These are phyloP conservation scores for Eira barbara DNA, from an alignment of 2,113 vertebrate species.

Conservation along the genomic window DNA sequence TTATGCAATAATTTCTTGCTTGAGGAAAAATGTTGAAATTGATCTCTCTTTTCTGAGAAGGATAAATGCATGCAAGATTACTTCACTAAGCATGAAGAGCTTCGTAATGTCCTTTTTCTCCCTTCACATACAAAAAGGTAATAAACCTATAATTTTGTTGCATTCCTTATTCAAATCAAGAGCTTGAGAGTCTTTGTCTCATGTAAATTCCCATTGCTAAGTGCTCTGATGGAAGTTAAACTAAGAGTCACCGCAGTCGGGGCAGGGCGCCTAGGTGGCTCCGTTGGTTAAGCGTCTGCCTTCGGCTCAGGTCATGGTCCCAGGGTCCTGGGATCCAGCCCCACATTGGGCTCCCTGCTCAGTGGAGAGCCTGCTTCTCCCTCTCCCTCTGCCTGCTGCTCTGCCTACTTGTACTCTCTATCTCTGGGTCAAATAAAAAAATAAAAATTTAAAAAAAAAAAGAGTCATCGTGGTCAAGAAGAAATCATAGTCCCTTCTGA, in stretches of 20 bases:
- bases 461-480: background rate
- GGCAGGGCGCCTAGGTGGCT: too few relatives aligned
- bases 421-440: too few relatives aligned
- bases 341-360: too few relatives aligned
- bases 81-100: background rate
- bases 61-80: background rate
- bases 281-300: too few relatives aligned
- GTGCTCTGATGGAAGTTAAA: background rate
- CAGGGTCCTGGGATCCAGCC: too few relatives aligned
- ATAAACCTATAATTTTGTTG: background rate
- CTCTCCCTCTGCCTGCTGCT: too few relatives aligned
- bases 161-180: conserved; percentile 19
- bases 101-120: background rate
- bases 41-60: background rate
- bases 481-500: background rate
- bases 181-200: background rate
- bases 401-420: too few relatives aligned
- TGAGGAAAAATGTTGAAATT: background rate
- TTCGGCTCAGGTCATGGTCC: too few relatives aligned
- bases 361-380: too few relatives aligned
- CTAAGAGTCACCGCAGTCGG: background rate
- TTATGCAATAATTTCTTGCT: background rate
- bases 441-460: background rate
- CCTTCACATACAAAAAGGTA: background rate
- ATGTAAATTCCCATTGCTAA: background rate